phyloP scores from a whole-genome alignment of 1,140 invertebrate species.

The Caenorhabditis elegans region WBcel235 BX284605.5:4694501-4695000 shows the following conservation, averaged over 20 bases:
- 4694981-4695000: no score
- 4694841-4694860: not conserved
- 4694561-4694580: not conserved
- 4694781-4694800: not conserved
- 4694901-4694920: no score
- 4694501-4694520: no score
- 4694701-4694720: not conserved
- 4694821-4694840: not conserved
- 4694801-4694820: no score
- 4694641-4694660: slow-evolving; percentile 3
- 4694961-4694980: no score
- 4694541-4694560: not conserved
- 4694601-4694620: slow-evolving; percentile 18
- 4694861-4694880: no score
- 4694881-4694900: not conserved
- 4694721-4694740: not conserved
- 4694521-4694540: not conserved
- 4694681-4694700: slow-evolving; percentile 26
- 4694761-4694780: not conserved
- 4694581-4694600: not conserved
- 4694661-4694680: slow-evolving; percentile 19
- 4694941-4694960: no score
- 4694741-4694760: not conserved
- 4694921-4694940: no score
- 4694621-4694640: not conserved